These are phyloP conservation scores for Neopipo cinnamomea DNA, from an alignment of 2,113 vertebrate genomes.

Conservation along the genomic window DNA sequence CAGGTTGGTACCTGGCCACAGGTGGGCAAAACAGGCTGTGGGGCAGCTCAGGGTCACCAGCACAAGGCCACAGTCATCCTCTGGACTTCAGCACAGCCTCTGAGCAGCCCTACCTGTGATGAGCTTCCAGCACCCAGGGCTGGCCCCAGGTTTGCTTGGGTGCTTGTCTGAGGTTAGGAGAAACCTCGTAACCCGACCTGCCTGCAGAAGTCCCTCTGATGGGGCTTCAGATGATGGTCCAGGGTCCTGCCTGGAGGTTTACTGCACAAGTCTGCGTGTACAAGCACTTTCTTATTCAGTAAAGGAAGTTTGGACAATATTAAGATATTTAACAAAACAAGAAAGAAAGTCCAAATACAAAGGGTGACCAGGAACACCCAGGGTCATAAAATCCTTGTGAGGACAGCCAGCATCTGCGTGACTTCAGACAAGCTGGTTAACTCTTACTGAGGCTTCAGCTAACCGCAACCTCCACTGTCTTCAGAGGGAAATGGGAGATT, in stretches of 20 bases:
- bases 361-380: background rate
- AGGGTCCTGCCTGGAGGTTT: background rate
- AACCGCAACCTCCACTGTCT: background rate
- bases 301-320: background rate
- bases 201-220: background rate
- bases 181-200: background rate
- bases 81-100: background rate
- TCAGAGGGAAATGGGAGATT: background rate
- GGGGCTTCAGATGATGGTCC: background rate
- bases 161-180: background rate
- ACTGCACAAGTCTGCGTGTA: accelerated
- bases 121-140: background rate
- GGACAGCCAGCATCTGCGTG: accelerated
- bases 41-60: background rate
- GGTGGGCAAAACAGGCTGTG: background rate
- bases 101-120: background rate
- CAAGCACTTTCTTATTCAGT: background rate
- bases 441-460: background rate
- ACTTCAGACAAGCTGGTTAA: background rate
- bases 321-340: background rate
- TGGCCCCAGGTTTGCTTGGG: background rate
- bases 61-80: background rate
- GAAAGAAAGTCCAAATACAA: background rate
- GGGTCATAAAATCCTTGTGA: background rate
- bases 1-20: background rate